Base-by-base conservation (phyloP, 2,888 invertebrate genomes). In the Ptychoptera contaminata region DNA sequence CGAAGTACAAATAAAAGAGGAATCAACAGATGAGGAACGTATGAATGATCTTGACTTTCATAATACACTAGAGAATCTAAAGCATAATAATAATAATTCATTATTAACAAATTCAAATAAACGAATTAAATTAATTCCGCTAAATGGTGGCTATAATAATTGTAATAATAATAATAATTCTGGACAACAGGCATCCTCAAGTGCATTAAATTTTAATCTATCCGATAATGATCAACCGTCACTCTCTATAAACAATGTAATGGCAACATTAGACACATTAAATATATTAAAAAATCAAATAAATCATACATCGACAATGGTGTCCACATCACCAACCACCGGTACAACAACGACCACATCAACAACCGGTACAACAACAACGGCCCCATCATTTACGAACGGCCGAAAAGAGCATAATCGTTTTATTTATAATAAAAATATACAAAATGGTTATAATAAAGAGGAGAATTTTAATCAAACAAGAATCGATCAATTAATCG, bases 181-280 rank as follows among this genome's bases (percentile, higher is more conserved):
- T 10, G 16, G 8, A 4, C 8, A 9, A 43, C 47, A 46, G 16
- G 42, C 60, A 46, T 63, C 63, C 48, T 62, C 60, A 23, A 23
- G 23, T 23, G 7, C 23, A 23, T 23, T 23, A 23, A 23, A 23
- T 23, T 23, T 23, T 23, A 23, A 23, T 23, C 23, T 23, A 3
- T 23, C 23, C 7, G 16, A 23, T 8, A 37, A 9, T 23, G 16
- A 15, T 16, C 8, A 9, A 43, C 47, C 48, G 16, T 45, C 60
- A 46, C 63, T 64, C 48, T 62, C 60, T 48, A 62, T 65, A 57
- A 63, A 58, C 48, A 65, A 64, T 51, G 59, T 64, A 48, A 63
- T 65, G 41, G 64, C 64, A 43, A 65, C 64, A 12, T 49, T 64
- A 47, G 65, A 64, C 51, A 62, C 64, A 2, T 51, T 64, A 14